Percentiles rank a stretch among this genome's conserved stretches.
These are phyloP conservation scores for Drosophila testacea DNA, from an alignment of 2,888 invertebrate species.

Conservation along the genomic window DNA sequence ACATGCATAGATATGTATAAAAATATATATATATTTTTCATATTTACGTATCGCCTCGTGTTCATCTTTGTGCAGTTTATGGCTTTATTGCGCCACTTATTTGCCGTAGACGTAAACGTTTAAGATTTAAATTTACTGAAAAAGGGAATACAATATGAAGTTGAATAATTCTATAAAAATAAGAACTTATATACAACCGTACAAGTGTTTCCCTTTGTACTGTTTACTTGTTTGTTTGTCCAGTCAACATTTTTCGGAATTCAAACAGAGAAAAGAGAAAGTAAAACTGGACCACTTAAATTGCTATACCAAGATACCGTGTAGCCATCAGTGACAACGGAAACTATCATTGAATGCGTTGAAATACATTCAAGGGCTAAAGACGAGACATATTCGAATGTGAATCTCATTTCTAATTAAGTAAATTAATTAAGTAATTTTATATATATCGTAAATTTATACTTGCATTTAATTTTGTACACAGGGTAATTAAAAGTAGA, in stretches of 20 bases:
- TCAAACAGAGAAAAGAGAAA: slow-evolving; percentile 12
- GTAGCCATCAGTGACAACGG: not conserved
- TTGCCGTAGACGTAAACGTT: slow-evolving; percentile 18
- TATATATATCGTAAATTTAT: not conserved
- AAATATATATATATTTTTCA: slow-evolving; percentile 13
- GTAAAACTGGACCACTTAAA: not conserved
- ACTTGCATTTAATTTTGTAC: not conserved
- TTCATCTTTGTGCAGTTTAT: slow-evolving; percentile 43
- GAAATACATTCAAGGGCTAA: no score
- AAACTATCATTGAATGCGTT: no score
- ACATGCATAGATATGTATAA: slow-evolving; percentile 8
- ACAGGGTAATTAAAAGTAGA: not conserved
- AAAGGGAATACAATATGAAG: slow-evolving; percentile 4
- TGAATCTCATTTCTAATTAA: no score
- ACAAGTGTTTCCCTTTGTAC: not conserved
- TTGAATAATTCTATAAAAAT: slow-evolving; percentile 24
- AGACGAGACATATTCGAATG: no score
- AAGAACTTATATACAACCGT: not conserved
- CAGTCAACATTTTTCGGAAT: slow-evolving; percentile 12
- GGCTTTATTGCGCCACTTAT: slow-evolving; percentile 51
- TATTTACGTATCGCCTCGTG: slow-evolving; percentile 40
- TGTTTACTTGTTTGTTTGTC: slow-evolving; percentile 8
- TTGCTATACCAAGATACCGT: not conserved
- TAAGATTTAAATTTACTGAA: slow-evolving; percentile 19
- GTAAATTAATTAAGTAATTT: no score